phyloP scores from a whole-genome alignment of 2,113 vertebrate genomes.

The Hydrolagus affinis region DNA sequence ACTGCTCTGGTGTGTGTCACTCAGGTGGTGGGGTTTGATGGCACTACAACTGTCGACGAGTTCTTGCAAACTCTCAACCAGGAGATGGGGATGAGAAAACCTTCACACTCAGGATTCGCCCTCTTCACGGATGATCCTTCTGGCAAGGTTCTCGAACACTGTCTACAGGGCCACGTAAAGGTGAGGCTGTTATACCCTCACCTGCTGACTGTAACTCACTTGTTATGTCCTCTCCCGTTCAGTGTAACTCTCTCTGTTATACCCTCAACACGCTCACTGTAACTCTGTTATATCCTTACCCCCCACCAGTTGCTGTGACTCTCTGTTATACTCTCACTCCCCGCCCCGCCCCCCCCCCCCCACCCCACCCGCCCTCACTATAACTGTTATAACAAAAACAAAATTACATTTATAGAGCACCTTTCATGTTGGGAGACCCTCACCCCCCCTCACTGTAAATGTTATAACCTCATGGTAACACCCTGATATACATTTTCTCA shows the following conservation, averaged over 20 bases:
- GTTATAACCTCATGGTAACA: neutral
- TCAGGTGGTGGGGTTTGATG: conserved; percentile 81
- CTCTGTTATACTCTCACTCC: neutral
- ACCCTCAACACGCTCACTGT: neutral
- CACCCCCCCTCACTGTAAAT: neutral
- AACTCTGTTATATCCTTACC: neutral
- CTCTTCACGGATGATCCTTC: conserved; percentile 80
- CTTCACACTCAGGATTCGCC: conserved; percentile 66
- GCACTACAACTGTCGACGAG: conserved; percentile 76
- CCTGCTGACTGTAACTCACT: neutral
- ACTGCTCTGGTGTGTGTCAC: conserved; percentile 6
- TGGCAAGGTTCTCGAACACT: conserved; percentile 72
- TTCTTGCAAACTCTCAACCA: conserved; percentile 72
- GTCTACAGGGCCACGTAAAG: conserved; percentile 68
- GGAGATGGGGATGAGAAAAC: conserved; percentile 67
- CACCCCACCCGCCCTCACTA: neutral
- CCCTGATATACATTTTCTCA: neutral
- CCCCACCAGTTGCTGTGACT: neutral
- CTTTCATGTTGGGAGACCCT: no score
- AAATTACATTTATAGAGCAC: no score
- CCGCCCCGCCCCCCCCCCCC: neutral
- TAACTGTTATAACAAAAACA: neutral
- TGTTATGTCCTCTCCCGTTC: neutral
- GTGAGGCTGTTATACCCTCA: conserved; percentile 40
- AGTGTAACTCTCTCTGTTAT: neutral